Conservation (phyloP, 2,888 invertebrate species). For the Drosophila peninsularis region DNA sequence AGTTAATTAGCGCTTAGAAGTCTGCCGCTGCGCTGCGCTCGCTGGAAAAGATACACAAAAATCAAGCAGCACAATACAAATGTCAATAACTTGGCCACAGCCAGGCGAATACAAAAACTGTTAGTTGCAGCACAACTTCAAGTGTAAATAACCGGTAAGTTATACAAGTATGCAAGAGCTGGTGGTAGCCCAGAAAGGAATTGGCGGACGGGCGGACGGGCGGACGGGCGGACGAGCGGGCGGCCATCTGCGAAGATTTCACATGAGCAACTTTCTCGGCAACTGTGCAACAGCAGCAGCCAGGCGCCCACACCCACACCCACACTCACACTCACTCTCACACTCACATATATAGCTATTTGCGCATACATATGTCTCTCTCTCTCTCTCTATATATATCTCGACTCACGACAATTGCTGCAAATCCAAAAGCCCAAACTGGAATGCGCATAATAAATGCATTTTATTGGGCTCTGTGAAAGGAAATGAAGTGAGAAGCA, state of each 20-base stretch:
- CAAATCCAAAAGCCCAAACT: constrained; percentile 41
- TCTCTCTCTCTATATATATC: background rate
- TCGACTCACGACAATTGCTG: constrained; percentile 15
- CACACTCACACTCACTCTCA: background rate
- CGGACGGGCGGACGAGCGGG: constrained; percentile 4
- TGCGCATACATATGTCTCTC: background rate
- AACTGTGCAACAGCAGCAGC: constrained; percentile 22
- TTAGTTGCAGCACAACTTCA: constrained; percentile 25
- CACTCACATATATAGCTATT: background rate
- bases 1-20: constrained; percentile 58
- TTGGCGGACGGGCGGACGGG: background rate
- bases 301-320: background rate
- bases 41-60: constrained; percentile 19
- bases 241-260: constrained; percentile 29
- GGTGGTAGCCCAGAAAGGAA: constrained; percentile 21
- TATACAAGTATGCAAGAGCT: constrained; percentile 42
- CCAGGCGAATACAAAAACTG: constrained; percentile 19
- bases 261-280: constrained; percentile 22
- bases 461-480: background rate
- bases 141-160: constrained; percentile 58
- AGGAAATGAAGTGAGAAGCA: too few relatives aligned
- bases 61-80: constrained; percentile 35
- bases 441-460: constrained; percentile 9
- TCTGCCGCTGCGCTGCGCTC: constrained; percentile 2
- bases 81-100: constrained; percentile 41